Base-by-base conservation (phyloP, 1,140 invertebrate genomes). In the Druon quercuslanigerum region DNA sequence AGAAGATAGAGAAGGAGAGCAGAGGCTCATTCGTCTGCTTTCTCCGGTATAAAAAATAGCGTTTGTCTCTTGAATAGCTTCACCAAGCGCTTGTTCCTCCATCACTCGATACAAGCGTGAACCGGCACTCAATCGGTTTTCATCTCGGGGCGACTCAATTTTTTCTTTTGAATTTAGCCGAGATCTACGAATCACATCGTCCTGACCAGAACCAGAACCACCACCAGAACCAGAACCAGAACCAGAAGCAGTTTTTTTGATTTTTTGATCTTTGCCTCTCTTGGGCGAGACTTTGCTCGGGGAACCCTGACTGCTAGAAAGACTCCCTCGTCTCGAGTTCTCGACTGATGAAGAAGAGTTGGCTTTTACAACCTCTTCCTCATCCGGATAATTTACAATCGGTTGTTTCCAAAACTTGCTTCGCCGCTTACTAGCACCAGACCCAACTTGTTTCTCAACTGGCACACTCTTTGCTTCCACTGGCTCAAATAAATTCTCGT, bases 21-120 rank as follows among this genome's bases (percentile, higher is more conserved):
- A 82, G 73, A 82, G 71, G 72, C 82, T 84, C 76, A 80, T 72
- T 50, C 82, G 77, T 52, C 82, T 72, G n/a, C 71, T 60, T 20
- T 51, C 52, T 20, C 79, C 80, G 6, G 72, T 7, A 51, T 74
- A 80, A 56, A 76, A 75, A 70, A 76, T 84, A 54, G 82, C 80
- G 12, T 74, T 60, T 70, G 72, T 57, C 46, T 77, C 75, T 51
- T 76, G 76, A 57, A 89, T 81, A 13, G 84, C 74, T 66, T 91
- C 90, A 14, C 90, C 89, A 13, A 91, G 83, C 25, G 87, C 87
- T 50, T 89, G 87, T 75, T 92, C 91, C 74, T 92, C 91, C 74
- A 92, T 85, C 2, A 92, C 87, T 73, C 90, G 84, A 78, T 91
- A 92, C 2, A 92, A 81, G 51, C 88, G 80, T 9, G 90, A 88